Evolutionary conservation across 2,888 invertebrate genomes (phyloP), one percentile per base, ranked within the genome.

Genomic region (Drosophila recens): DNA sequence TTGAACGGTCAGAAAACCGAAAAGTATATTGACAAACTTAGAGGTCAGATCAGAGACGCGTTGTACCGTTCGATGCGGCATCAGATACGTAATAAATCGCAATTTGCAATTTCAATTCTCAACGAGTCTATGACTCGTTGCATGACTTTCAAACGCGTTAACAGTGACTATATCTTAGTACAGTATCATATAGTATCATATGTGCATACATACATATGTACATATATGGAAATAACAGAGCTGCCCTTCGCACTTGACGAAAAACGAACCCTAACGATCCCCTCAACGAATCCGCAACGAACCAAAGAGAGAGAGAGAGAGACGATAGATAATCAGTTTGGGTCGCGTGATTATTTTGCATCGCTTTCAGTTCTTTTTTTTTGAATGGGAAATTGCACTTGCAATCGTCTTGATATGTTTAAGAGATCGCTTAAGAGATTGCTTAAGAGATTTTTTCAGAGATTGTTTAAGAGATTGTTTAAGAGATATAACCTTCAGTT

Each of bases 91-190:
- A 79, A 73, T 86, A 73, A 87, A 68, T 63, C 5, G 61, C 56
- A 23, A 38, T 36, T 52, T 10, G 9, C 56, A 23, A 38, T 36
- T 52, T n/a, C 20, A 49, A 56, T 54, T 68, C 72, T 79, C 62
- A 65, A 58, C 10, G 17, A 15, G 70, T 79, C 62, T 65, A 58
- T 13, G 17, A 40, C 38, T 38, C 38, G 5, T 43, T 52, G 69
- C 72, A 80, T 80, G 80, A 83, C 87, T 87, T 82, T 89, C 72
- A 90, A 86, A 72, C 65, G 66, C 63, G 63, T 73, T 61, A 72
- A 59, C 61, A 59, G 57, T 62, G 48, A 30, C 71, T 75, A 63
- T 71, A 73, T 70, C 57, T 75, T 73, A 46, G 62, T 38, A n/a
- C n/a, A 59, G 46, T 64, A 23, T 42, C 30, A 54, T n/a, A 23